Percentiles rank a stretch among this genome's conserved stretches.
These are phyloP conservation scores for Polyommatus iphigenia DNA, from an alignment of 2,888 invertebrate species.

Conservation along the genomic window DNA sequence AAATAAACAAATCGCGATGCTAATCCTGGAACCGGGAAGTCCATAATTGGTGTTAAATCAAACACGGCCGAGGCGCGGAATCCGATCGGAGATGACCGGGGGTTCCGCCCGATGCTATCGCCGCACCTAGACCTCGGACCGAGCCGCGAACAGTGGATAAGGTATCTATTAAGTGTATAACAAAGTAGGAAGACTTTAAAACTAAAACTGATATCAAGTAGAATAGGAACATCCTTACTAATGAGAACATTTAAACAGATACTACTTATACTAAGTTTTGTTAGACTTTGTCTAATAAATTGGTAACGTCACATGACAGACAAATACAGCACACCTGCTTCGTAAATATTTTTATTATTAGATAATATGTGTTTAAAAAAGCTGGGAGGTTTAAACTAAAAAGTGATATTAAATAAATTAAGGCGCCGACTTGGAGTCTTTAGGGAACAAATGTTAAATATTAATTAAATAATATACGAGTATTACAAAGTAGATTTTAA, in stretches of 20 bases:
- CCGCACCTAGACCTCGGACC: constrained; percentile 66
- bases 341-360: too few species aligned
- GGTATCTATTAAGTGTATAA: background rate
- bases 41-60: constrained; percentile 80
- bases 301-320: background rate
- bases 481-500: too few species aligned
- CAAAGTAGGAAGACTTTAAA: background rate
- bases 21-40: constrained; percentile 67
- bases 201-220: background rate
- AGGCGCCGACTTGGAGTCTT: too few species aligned
- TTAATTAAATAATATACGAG: too few species aligned
- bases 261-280: too few species aligned
- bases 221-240: background rate
- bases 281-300: background rate
- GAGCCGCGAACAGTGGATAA: constrained; percentile 42
- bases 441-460: too few species aligned
- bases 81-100: constrained; percentile 77
- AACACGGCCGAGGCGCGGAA: constrained; percentile 77
- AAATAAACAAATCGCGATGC: constrained; percentile 46
- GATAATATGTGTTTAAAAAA: background rate
- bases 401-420: background rate
- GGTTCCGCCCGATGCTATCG: constrained; percentile 72
- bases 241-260: too few species aligned
- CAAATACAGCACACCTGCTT: too few species aligned
- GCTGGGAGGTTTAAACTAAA: background rate